phyloP scores from a whole-genome alignment of 2,888 invertebrate species.

The Tenthredo distinguenda region DNA sequence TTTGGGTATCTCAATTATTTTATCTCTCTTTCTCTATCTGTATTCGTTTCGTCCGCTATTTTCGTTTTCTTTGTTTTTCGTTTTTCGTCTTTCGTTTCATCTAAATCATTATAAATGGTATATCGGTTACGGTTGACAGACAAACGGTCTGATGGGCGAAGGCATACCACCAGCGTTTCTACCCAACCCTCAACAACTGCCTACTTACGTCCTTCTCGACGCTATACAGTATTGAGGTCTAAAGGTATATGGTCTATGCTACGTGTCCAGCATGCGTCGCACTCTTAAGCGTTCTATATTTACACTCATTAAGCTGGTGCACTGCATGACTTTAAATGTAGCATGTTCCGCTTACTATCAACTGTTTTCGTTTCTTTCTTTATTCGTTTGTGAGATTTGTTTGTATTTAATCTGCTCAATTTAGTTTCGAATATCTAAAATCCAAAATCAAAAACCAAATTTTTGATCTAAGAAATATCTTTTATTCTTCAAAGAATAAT shows the following conservation, averaged over 20 bases:
- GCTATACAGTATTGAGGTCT: slow-evolving; percentile 83
- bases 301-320: neutral
- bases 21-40: neutral
- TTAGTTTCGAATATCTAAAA: neutral
- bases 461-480: neutral
- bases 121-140: slow-evolving; percentile 77
- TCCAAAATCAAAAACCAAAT: neutral
- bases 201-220: slow-evolving; percentile 83
- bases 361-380: neutral
- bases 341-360: slow-evolving; percentile 24
- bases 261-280: slow-evolving; percentile 68
- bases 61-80: neutral
- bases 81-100: neutral
- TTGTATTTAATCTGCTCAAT: neutral
- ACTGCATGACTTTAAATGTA: slow-evolving; percentile 29
- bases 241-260: slow-evolving; percentile 76
- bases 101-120: slow-evolving; percentile 52
- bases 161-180: slow-evolving; percentile 79
- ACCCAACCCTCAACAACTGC: slow-evolving; percentile 81
- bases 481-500: neutral
- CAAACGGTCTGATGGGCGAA: slow-evolving; percentile 78
- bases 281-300: slow-evolving; percentile 36
- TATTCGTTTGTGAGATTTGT: neutral
- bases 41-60: neutral
- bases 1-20: slow-evolving; percentile 10